Conservation (phyloP, 2,113 vertebrate genomes). For the Antechinus flavipes region DNA sequence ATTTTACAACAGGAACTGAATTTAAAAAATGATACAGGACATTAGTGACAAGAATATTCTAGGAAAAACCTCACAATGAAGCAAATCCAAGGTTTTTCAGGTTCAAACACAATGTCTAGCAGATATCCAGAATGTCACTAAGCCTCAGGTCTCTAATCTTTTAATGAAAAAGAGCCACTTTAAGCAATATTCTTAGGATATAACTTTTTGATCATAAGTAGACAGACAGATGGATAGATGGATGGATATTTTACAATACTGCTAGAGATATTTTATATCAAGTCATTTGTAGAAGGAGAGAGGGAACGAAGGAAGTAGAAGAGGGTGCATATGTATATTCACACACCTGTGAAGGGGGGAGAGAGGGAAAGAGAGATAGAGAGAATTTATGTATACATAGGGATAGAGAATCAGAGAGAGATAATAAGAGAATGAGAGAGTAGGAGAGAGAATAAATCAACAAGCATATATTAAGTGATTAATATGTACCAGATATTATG, state of each 20-base stretch:
- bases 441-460: neutral
- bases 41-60: accelerated
- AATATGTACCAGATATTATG: neutral
- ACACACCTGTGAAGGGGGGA: too few species aligned
- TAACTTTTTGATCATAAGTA: neutral
- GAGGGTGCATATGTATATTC: too few species aligned
- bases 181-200: neutral
- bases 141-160: neutral
- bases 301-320: neutral
- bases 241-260: neutral
- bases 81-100: neutral
- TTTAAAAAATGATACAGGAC: neutral
- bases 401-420: too few species aligned
- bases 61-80: neutral
- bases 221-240: neutral
- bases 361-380: neutral
- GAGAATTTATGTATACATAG: too few species aligned
- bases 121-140: neutral
- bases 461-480: neutral
- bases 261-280: neutral
- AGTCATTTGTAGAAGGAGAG: neutral
- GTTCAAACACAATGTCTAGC: neutral
- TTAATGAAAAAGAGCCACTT: neutral
- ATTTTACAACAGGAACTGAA: constrained; percentile 44
- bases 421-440: too few species aligned